These are phyloP conservation scores for Idaea straminata DNA, from an alignment of 2,888 invertebrate genomes.

Conservation along the genomic window DNA sequence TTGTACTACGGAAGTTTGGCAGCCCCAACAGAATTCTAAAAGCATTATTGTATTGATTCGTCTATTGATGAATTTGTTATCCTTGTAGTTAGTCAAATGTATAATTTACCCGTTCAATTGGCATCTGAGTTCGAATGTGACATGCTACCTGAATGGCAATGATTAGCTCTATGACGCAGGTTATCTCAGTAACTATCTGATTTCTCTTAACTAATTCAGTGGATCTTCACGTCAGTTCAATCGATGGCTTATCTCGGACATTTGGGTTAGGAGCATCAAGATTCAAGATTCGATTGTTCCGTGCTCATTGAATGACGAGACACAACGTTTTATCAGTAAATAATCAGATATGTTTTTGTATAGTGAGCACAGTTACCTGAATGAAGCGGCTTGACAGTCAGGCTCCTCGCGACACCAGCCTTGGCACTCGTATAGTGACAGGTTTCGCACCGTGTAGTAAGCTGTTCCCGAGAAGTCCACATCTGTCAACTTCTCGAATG, in stretches of 20 bases:
- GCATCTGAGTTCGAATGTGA: conserved; percentile 28
- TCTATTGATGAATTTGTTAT: too few species aligned
- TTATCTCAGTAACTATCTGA: conserved; percentile 32
- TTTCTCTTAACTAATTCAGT: conserved; percentile 52
- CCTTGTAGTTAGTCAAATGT: too few species aligned
- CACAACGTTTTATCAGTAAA: neutral
- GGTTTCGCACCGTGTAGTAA: conserved; percentile 94
- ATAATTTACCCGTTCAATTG: conserved; percentile 11
- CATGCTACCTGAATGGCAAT: conserved; percentile 36
- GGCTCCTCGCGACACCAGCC: conserved; percentile 97
- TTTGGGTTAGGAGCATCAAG: conserved; percentile 68
- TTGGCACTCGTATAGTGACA: conserved; percentile 95
- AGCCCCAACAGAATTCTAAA: too few species aligned
- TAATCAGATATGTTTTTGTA: neutral
- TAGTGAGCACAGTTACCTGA: conserved; percentile 73
- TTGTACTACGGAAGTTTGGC: too few species aligned
- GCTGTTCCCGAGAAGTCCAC: conserved; percentile 94
- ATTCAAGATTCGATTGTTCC: conserved; percentile 60
- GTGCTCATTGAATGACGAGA: conserved; percentile 63
- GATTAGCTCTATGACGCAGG: conserved; percentile 33
- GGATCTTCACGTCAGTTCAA: conserved; percentile 61
- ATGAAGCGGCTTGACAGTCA: conserved; percentile 95
- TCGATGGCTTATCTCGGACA: conserved; percentile 64
- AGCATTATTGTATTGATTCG: too few species aligned
- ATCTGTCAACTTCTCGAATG: conserved; percentile 96